A percentile compares a stretch with the other conserved stretches of the same genome.
These are phyloP conservation scores for Chrysomela aeneicollis DNA, from an alignment of 2,888 invertebrate genomes.

Conservation along the genomic window DNA sequence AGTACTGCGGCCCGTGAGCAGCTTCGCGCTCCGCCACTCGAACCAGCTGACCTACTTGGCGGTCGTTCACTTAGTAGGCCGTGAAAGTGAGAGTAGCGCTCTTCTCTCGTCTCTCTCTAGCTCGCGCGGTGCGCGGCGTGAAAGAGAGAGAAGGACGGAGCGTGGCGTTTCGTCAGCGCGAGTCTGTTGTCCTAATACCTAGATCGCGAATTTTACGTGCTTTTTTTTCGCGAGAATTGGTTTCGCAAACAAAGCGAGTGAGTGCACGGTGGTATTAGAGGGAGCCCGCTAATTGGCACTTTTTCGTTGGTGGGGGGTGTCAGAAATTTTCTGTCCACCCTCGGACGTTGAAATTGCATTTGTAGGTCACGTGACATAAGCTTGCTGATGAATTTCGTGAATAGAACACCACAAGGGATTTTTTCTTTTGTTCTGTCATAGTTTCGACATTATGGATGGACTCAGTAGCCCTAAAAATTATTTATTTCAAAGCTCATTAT, in stretches of 20 bases:
- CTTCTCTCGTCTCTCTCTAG: conserved; percentile 54
- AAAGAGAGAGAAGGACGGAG: conserved; percentile 39
- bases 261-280: conserved; percentile 29
- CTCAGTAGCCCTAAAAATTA: too few species aligned
- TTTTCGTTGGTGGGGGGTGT: too few species aligned
- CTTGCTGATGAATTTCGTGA: too few species aligned
- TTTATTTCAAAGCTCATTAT: too few species aligned
- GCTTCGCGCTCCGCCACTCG: too few species aligned
- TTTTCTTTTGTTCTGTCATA: too few species aligned
- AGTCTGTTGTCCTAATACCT: conserved; percentile 45
- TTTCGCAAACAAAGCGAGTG: conserved; percentile 32
- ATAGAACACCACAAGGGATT: too few species aligned
- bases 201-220: conserved; percentile 33
- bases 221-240: conserved; percentile 23
- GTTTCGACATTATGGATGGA: too few species aligned
- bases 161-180: conserved; percentile 47
- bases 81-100: conserved; percentile 67
- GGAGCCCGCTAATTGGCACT: conserved; percentile 34
- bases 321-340: too few species aligned
- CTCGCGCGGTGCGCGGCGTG: conserved; percentile 11
- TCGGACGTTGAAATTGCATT: too few species aligned
- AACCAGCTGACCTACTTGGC: conserved; percentile 83
- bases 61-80: conserved; percentile 68
- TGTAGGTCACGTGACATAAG: too few species aligned
- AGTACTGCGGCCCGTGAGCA: too few species aligned